Percentiles rank a stretch among this genome's conserved stretches.
Evolutionary conservation across 2,797 vertebrate species (phyloP).

Genomic region (Gymnocypris eckloni): DNA sequence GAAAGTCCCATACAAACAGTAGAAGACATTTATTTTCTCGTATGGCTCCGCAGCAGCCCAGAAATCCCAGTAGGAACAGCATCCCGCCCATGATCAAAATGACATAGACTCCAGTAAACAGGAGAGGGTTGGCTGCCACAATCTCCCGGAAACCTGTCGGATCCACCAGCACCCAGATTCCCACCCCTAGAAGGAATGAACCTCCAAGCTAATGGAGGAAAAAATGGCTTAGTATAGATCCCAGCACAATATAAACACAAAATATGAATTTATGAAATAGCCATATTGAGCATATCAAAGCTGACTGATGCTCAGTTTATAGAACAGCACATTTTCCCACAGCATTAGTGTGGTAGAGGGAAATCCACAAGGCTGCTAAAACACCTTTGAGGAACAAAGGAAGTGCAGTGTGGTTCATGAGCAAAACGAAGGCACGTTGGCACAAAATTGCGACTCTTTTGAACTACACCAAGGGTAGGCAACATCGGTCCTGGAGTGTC

Average conservation of each 20-base stretch:
- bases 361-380: conserved; percentile 34
- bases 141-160: conserved; percentile 88
- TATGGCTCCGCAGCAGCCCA: conserved; percentile 93
- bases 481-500: too few relatives aligned
- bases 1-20: conserved; percentile 84
- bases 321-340: conserved; percentile 3
- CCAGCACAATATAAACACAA: neutral
- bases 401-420: conserved; percentile 9
- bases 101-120: conserved; percentile 84
- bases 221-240: neutral
- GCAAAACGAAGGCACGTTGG: conserved; percentile 32
- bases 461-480: conserved; percentile 5
- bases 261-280: neutral
- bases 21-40: conserved; percentile 90
- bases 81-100: conserved; percentile 86
- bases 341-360: conserved; percentile 1
- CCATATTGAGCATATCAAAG: neutral
- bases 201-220: conserved; percentile 79
- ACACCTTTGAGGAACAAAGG: conserved; percentile 22
- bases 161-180: conserved; percentile 87
- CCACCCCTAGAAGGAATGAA: conserved; percentile 82
- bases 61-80: conserved; percentile 89
- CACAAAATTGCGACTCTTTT: conserved; percentile 41
- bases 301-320: conserved; percentile 1
- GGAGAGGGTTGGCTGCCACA: conserved; percentile 83